Evolutionary conservation across 2,797 vertebrate genomes (phyloP).

Genomic region (Hapalemur alaotrensis): DNA sequence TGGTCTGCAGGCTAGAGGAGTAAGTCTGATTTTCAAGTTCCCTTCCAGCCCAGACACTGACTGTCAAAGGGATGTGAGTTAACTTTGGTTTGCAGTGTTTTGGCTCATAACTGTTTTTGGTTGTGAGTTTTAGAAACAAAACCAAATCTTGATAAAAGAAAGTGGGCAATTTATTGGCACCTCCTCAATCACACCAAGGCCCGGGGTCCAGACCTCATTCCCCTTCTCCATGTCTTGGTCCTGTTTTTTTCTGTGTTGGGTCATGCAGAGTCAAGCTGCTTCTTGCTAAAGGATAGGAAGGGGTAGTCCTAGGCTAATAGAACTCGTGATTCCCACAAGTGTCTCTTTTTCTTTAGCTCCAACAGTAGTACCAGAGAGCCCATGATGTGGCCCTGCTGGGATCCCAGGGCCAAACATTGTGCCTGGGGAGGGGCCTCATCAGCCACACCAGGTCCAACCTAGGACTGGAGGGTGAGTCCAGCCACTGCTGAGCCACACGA

Average conservation of each 20-base stretch:
- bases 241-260: not conserved
- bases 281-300: not conserved
- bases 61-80: not conserved
- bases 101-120: not conserved
- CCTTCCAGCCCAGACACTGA: not conserved
- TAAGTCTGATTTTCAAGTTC: not conserved
- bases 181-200: not conserved
- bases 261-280: not conserved
- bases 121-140: conserved; percentile 23
- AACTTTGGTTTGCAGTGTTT: not conserved
- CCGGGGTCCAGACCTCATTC: not conserved
- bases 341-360: not conserved
- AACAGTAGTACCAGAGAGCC: not conserved
- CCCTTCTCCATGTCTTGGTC: not conserved
- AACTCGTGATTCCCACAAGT: not conserved
- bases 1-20: not conserved
- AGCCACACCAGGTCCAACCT: not conserved
- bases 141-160: not conserved
- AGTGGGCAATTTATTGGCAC: not conserved
- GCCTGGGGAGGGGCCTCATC: not conserved
- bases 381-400: not conserved
- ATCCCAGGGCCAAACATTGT: not conserved
- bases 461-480: not conserved
- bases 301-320: not conserved
- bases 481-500: not conserved